Conservation (phyloP, 2,888 invertebrate genomes). For the Halocaridina rubra region DNA sequence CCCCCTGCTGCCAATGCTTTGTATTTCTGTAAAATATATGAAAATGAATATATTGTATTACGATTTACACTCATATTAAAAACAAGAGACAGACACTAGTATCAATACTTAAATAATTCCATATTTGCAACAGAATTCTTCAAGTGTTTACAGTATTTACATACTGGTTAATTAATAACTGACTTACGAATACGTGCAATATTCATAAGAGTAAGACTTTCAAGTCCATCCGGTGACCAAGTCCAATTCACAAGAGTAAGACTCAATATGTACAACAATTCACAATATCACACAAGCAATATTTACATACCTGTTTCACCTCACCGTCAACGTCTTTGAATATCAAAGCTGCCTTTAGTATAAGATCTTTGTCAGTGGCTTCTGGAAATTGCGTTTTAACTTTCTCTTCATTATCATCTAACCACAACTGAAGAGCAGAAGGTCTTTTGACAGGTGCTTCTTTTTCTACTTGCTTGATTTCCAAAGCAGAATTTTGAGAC, state of each 20-base stretch:
- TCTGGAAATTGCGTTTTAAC: constrained; percentile 19
- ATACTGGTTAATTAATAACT: too few relatives aligned
- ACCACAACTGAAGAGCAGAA: constrained; percentile 58
- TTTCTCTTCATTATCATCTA: constrained; percentile 44
- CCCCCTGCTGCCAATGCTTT: constrained; percentile 23
- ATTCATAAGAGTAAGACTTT: too few relatives aligned
- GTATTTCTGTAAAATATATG: constrained; percentile 35
- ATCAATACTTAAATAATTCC: too few relatives aligned
- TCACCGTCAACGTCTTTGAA: constrained; percentile 52
- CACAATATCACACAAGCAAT: too few relatives aligned
- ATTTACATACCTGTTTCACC: constrained; percentile 53
- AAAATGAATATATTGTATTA: neutral
- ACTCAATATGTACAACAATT: neutral
- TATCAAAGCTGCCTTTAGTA: constrained; percentile 49
- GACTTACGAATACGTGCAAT: too few relatives aligned
- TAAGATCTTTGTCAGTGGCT: constrained; percentile 21
- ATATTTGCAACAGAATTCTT: too few relatives aligned
- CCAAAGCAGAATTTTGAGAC: too few relatives aligned
- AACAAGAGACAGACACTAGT: too few relatives aligned
- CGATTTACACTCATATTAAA: neutral
- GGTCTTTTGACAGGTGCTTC: neutral
- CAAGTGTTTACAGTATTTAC: too few relatives aligned
- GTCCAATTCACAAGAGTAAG: too few relatives aligned
- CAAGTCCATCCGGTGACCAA: too few relatives aligned
- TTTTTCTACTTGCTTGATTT: neutral